Evolutionary conservation across 2,113 vertebrate genomes (phyloP), one percentile per base, ranked within the genome.

Genomic region (Todiramphus saurophagus): DNA sequence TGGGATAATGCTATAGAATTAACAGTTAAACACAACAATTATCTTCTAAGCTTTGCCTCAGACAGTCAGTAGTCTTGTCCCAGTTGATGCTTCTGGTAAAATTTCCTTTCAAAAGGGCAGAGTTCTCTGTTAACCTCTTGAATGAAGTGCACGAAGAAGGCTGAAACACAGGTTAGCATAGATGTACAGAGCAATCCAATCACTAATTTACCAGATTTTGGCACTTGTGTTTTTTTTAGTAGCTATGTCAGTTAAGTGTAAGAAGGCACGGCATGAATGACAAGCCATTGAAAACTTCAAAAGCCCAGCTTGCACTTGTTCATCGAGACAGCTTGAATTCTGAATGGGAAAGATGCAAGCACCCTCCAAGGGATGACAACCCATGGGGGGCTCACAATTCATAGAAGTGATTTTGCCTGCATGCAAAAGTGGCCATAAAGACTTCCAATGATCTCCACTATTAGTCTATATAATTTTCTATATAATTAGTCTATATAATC

Each of bases 361-460:
- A 39, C 5, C 14, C 10, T 75, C 56, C 51, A 74, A 37, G 35
- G 15, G 10, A 5, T 13, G 48, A 60, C 15, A 51, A 66, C 43
- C 4, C 13, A 14, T 1, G 33, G 10, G 10, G 41, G 11, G 12
- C 62, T 79, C 72, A 53, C 53, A 58, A 41, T 66, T 76, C 63
- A 41, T n/a, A 50, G 0, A 63, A 66, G 10, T 53, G 9, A 35
- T 37, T n/a, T 60, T 30, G 16, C 77, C 24, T 79, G 33, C 48
- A 11, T 68, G 13, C 30, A 50, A 20, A 82, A 75, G 23, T 35
- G 35, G 23, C 24, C n/a, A 37, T 28, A 43, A 37, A 19, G 63
- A 50, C 37, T 77, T 66, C 21, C 2, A 13, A 74, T 58, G 14
- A 88, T 97, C 97, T 53, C 97, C 95, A 88, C 97, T 98, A 93